A percentile compares a stretch with the other conserved stretches of the same genome.
phyloP scores from a whole-genome alignment of 2,797 vertebrate species.

The Epinephelus malabaricus region DNA sequence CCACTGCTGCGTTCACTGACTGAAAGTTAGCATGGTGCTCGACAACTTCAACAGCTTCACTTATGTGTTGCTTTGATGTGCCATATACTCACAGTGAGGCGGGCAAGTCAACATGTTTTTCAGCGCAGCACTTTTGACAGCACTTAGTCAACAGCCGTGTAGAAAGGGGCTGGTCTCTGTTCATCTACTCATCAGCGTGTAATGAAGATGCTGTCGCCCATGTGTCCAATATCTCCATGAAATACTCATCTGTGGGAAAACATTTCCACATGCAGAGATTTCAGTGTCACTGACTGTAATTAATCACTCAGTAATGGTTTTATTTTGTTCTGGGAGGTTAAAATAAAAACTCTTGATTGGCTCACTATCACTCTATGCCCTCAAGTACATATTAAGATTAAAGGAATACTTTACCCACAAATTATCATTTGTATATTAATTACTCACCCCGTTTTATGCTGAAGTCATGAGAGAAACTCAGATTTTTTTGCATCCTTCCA shows the following conservation, averaged over 20 bases:
- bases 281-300: not conserved
- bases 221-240: slow-evolving; percentile 4
- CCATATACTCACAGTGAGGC: slow-evolving; percentile 49
- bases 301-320: not conserved
- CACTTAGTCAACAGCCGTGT: slow-evolving; percentile 69
- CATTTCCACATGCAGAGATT: not conserved
- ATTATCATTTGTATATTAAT: too few species aligned
- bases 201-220: slow-evolving; percentile 15
- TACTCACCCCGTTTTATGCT: too few species aligned
- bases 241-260: slow-evolving; percentile 13
- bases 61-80: slow-evolving; percentile 79
- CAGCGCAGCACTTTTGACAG: slow-evolving; percentile 67
- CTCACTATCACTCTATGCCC: too few species aligned
- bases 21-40: slow-evolving; percentile 63
- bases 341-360: too few species aligned
- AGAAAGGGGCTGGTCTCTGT: slow-evolving; percentile 20
- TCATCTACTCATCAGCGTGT: slow-evolving; percentile 39
- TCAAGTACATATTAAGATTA: too few species aligned
- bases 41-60: slow-evolving; percentile 73
- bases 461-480: too few species aligned
- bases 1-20: slow-evolving; percentile 49
- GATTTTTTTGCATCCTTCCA: too few species aligned
- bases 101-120: slow-evolving; percentile 72
- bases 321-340: not conserved
- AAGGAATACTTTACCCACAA: too few species aligned